Base-by-base conservation (phyloP, 2,797 vertebrate genomes). In the Tinamus major region DNA sequence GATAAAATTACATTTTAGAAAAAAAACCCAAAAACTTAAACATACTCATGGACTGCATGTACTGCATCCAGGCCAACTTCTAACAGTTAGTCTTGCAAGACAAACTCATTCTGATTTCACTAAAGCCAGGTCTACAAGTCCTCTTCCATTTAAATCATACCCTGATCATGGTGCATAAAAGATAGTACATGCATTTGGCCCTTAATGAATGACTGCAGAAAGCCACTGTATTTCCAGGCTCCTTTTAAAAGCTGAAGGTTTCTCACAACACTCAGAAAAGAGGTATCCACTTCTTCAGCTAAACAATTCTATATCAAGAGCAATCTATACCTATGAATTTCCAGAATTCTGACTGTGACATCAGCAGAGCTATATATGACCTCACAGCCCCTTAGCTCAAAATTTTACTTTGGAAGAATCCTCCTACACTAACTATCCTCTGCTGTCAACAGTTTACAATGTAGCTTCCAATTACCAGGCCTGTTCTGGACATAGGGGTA, bases 1-100 rank as follows among this genome's bases (percentile, higher is more conserved):
- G 65, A 85, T 74, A 94, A 90, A 92, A 64, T 55, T 79, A 58
- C 58, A 88, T 53, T 89, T 31, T 37, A 85, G 67, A 85, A 5
- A 63, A 81, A 87, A 84, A 21, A 23, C 10, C 10, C 21, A 48
- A 48, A 44, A 87, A 89, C 65, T 61, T 64, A 78, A 75, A 90
- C 20, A 46, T 83, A 69, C 59, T 79, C 77, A n/a, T 76, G 67
- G 90, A 69, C 65, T 92, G 69, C 15, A 62, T 42, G 21, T 77
- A 59, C 74, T 46, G 55, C 56, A 56, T 55, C 31, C 85, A 69
- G 35, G 31, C 77, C 86, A 93, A 87, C 23, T 55, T 77, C 2
- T 0, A 49, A 37, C 49, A 64, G 13, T 44, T 53, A 13, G 33
- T 65, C 62, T 69, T 58, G 20, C 37, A 46, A 87, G 49, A 78